Conservation (phyloP, 2,113 vertebrate genomes). For the Turnix velox region DNA sequence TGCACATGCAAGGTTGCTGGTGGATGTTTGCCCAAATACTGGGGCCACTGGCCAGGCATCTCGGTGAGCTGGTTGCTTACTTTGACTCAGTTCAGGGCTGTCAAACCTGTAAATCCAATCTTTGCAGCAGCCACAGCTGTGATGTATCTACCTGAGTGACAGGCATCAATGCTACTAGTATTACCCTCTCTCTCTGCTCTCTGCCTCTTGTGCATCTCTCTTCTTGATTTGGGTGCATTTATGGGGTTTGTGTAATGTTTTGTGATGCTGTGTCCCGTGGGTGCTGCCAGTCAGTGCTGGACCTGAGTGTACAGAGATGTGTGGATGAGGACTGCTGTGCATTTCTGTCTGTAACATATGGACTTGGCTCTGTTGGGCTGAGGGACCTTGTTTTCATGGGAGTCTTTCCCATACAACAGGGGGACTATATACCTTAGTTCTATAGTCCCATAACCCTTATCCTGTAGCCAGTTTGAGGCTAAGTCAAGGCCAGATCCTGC, state of each 20-base stretch:
- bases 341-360: fast-evolving
- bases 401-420: background rate
- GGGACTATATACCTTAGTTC: background rate
- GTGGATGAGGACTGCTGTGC: background rate
- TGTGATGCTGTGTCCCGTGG: fast-evolving
- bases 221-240: background rate
- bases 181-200: background rate
- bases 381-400: background rate
- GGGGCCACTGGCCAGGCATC: background rate
- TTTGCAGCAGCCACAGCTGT: background rate
- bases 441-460: background rate
- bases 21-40: background rate
- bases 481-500: background rate
- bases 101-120: background rate
- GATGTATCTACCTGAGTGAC: background rate
- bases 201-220: background rate
- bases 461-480: background rate
- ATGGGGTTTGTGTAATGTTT: background rate
- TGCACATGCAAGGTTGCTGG: background rate
- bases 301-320: background rate
- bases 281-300: background rate
- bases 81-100: background rate
- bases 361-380: background rate
- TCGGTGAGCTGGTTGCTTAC: background rate
- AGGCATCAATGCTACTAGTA: background rate